Conservation (phyloP, 1,140 invertebrate species). For the Macrobrachium nipponense region DNA sequence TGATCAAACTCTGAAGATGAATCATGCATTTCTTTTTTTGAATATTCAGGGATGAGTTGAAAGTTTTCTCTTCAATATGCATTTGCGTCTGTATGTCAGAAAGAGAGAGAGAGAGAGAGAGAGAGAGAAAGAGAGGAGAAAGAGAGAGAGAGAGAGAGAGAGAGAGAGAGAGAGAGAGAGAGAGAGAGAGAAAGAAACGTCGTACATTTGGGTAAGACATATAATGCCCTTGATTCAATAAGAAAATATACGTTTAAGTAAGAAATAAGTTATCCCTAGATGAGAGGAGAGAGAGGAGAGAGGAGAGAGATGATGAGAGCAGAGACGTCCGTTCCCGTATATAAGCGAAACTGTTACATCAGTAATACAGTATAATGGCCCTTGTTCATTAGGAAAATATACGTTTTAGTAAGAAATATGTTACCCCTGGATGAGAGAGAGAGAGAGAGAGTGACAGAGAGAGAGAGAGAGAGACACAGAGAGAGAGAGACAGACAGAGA, state of each 20-base stretch:
- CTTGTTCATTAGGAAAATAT: too few relatives aligned
- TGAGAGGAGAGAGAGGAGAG: constrained; percentile 12
- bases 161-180: not conserved
- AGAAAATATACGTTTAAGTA: not conserved
- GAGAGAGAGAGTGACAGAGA: not conserved
- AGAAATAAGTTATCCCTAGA: too few relatives aligned
- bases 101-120: not conserved
- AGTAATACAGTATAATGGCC: not conserved
- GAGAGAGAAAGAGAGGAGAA: not conserved
- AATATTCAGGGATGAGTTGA: too few relatives aligned
- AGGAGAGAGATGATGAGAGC: constrained; percentile 3
- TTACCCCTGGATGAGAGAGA: not conserved
- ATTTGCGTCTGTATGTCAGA: constrained; percentile 22
- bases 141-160: not conserved
- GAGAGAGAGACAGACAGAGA: not conserved
- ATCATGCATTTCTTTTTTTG: too few relatives aligned
- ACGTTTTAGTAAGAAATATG: not conserved
- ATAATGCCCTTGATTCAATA: not conserved
- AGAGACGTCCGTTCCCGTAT: not conserved
- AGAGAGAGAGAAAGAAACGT: not conserved
- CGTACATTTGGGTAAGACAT: not conserved
- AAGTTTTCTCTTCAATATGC: constrained; percentile 2
- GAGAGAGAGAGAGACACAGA: not conserved
- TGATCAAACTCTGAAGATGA: too few relatives aligned
- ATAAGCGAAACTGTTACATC: not conserved